Conservation (phyloP, 2,113 vertebrate species). For the Sialia sialis region DNA sequence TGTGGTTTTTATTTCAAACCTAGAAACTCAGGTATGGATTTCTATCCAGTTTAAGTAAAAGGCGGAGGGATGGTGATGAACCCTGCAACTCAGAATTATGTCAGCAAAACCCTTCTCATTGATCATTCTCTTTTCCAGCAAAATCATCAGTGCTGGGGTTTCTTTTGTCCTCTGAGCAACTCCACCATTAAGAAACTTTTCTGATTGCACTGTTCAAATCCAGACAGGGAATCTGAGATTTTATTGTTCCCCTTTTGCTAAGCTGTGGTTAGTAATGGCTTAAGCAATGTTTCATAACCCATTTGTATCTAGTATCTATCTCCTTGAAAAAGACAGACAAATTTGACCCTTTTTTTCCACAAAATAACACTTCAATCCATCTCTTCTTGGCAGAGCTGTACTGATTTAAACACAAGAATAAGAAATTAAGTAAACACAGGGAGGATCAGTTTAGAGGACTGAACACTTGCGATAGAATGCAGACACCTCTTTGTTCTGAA, state of each 20-base stretch:
- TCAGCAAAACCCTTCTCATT: background rate
- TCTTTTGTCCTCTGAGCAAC: background rate
- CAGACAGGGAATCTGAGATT: background rate
- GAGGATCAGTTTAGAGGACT: background rate
- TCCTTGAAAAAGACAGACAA: background rate
- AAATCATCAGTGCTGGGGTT: background rate
- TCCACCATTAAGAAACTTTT: background rate
- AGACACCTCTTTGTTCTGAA: background rate
- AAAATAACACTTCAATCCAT: background rate
- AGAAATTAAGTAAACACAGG: background rate
- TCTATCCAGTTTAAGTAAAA: background rate
- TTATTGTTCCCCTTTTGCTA: constrained; percentile 13
- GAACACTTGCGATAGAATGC: background rate
- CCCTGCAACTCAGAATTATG: background rate
- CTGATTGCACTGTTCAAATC: background rate
- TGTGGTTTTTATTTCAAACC: background rate
- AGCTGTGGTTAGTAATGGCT: background rate
- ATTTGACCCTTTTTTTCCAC: background rate
- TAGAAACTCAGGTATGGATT: background rate
- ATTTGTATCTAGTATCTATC: background rate
- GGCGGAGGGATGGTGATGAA: background rate
- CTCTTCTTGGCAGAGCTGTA: background rate
- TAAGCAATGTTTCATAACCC: background rate
- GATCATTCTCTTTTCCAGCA: background rate
- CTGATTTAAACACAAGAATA: background rate